Base-by-base conservation (phyloP, 2,797 vertebrate genomes). In the Oryzias dopingdopingensis region DNA sequence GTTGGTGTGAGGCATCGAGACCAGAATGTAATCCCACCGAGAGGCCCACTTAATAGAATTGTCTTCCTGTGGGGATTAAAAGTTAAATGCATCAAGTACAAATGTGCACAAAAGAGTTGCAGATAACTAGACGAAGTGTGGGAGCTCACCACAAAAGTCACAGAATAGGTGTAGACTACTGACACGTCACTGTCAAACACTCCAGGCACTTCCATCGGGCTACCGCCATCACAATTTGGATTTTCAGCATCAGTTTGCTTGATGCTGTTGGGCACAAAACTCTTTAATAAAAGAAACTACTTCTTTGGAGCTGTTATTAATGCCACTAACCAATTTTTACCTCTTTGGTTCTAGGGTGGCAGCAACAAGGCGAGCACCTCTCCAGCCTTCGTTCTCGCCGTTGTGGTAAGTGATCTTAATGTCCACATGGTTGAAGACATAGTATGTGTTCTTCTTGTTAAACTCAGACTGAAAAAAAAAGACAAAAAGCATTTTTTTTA, bases 21-120 rank as follows among this genome's bases (percentile, higher is more conserved):
- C 92, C 78, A 97, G 86, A 86, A 96, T 95, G 82, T 97, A 96
- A 83, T 97, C 94, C 94, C 94, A 96, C 26, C 95, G 90, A 22
- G 94, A 97, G 20, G 93, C 92, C 94, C 93, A 96, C 59, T 94
- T 95, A 72, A 95, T 94, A 10, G 49, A 18, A 77, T 93, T 90
- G 76, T 93, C 90, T 79, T 93, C 71, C 93, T 96, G 73, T 29
- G 75, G 67, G 52, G 16, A 32, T 3, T 37, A 1, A 18, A 29
- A 6, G 1, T 6, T 2, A 5, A 14, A 29, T 2, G 7, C 13
- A 37, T 15, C 1, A 52, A 4, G 14, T 14, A 37, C 18, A 16
- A 24, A 49, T 44, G 7, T 51, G 14, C 10, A 32, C 23, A 46
- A 1, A 37, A 13, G 32, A 49, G 13, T 37, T 15, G 12, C 1